A percentile compares a stretch with the other conserved stretches of the same genome.
These are phyloP conservation scores for Tupiocoris notatus DNA, from an alignment of 2,888 invertebrate genomes.

Conservation along the genomic window DNA sequence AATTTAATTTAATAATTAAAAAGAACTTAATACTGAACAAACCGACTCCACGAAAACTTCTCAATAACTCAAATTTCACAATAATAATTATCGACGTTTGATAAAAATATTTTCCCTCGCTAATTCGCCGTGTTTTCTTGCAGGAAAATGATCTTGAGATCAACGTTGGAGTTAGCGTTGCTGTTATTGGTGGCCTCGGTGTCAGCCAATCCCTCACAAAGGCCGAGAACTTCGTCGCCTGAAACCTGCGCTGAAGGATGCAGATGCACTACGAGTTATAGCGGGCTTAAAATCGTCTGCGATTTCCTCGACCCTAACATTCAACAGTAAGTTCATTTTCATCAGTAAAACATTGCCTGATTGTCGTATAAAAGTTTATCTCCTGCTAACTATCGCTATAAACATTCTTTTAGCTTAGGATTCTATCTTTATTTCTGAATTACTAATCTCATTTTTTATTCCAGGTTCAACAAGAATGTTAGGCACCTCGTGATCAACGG, in stretches of 20 bases:
- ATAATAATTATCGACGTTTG: neutral
- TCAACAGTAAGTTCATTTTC: slow-evolving; percentile 18
- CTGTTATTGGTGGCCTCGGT: neutral
- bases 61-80: neutral
- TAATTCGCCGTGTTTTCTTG: no score
- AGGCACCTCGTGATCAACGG: slow-evolving; percentile 36
- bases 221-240: neutral
- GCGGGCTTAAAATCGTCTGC: slow-evolving; percentile 25
- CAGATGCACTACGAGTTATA: slow-evolving; percentile 9
- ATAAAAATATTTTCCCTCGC: no score
- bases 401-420: no score
- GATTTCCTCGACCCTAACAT: slow-evolving; percentile 29
- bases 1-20: no score
- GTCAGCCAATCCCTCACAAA: neutral
- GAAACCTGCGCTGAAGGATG: slow-evolving; percentile 18
- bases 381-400: no score
- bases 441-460: no score
- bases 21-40: neutral
- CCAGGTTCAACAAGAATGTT: slow-evolving; percentile 29
- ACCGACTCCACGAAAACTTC: neutral
- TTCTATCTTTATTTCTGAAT: no score
- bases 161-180: neutral
- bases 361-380: no score
- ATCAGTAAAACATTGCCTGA: no score
- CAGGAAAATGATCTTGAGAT: neutral